phyloP scores from a whole-genome alignment of 2,888 invertebrate species.

The Epistrophe grossulariae region DNA sequence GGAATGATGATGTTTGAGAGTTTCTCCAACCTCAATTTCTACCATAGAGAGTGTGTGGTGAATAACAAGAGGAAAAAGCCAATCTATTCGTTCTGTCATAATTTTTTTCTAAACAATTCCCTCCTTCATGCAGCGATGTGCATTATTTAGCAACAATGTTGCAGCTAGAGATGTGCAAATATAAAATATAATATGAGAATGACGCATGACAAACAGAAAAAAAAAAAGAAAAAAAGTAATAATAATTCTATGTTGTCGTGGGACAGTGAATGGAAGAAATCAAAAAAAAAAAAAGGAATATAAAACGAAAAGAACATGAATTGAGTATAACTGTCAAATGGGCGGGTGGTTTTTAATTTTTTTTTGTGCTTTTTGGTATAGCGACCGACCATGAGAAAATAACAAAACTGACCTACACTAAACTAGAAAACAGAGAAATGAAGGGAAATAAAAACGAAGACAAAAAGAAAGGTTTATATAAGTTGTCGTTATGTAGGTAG shows the following conservation, averaged over 20 bases:
- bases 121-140: background rate
- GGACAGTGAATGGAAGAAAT: conserved; percentile 15
- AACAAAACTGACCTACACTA: conserved; percentile 71
- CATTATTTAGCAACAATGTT: conserved; percentile 56
- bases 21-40: background rate
- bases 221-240: background rate
- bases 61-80: conserved; percentile 8
- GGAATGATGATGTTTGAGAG: conserved; percentile 1
- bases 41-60: conserved; percentile 15
- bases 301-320: conserved; percentile 20
- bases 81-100: background rate
- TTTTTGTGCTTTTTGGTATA: background rate
- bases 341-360: conserved; percentile 21
- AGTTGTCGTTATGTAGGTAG: background rate
- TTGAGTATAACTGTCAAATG: conserved; percentile 30
- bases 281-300: background rate
- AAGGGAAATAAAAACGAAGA: background rate
- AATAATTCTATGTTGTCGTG: conserved; percentile 21
- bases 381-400: conserved; percentile 48
- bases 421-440: conserved; percentile 42
- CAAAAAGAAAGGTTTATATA: conserved; percentile 11
- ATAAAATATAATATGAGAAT: conserved; percentile 4
- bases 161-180: conserved; percentile 57
- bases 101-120: conserved; percentile 54
- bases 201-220: conserved; percentile 60